Evolutionary conservation across 2,113 vertebrate species (phyloP).

Genomic region (Cyphomyrus plagiostoma): DNA sequence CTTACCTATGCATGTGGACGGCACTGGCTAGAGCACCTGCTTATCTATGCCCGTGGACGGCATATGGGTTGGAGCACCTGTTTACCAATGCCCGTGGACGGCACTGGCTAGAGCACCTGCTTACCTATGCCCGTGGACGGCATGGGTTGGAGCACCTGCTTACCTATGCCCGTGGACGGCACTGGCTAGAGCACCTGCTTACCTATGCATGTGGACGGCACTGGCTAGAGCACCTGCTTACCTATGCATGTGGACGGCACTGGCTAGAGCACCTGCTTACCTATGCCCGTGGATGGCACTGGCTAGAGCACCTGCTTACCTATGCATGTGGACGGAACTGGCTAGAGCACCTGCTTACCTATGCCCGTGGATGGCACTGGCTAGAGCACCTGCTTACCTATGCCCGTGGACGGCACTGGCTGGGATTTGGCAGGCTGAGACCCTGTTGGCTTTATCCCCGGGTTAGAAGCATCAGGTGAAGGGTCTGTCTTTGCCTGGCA

Average conservation of each 20-base stretch:
- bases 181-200: conserved; percentile 49
- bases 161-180: conserved; percentile 77
- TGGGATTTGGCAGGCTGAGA: conserved; percentile 68
- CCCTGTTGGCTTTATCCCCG: conserved; percentile 69
- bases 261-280: too few species aligned
- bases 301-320: neutral
- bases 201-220: too few species aligned
- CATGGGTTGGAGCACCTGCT: conserved; percentile 19
- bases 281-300: too few species aligned
- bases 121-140: neutral
- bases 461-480: conserved; percentile 52
- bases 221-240: too few species aligned
- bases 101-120: conserved; percentile 51
- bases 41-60: too few species aligned
- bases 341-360: neutral
- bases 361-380: neutral
- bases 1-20: too few species aligned
- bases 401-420: conserved; percentile 72
- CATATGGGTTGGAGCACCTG: neutral
- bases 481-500: conserved; percentile 76
- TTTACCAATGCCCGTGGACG: neutral
- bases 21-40: too few species aligned
- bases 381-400: conserved; percentile 62
- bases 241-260: too few species aligned
- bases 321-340: neutral